Conservation (phyloP, 2,113 vertebrate genomes). For the Chlamydotis undulata region DNA sequence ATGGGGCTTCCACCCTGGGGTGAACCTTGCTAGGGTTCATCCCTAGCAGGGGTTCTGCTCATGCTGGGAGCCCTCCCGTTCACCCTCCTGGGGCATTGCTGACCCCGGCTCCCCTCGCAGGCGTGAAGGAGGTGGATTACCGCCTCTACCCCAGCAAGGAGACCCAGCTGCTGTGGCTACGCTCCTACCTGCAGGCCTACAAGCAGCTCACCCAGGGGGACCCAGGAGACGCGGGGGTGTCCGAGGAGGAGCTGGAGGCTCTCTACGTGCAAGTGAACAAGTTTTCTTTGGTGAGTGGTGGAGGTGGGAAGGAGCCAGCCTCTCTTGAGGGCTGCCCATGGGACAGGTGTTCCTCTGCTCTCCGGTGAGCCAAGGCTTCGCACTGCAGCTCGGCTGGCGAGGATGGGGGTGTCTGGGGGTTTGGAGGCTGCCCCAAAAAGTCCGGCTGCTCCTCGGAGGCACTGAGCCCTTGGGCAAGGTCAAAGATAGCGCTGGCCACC, state of each 20-base stretch:
- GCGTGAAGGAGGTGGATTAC: conserved; percentile 91
- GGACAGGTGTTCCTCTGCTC: not conserved
- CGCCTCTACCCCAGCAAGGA: conserved; percentile 83
- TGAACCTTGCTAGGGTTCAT: no score
- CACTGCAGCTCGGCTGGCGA: fast-evolving
- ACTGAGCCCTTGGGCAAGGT: not conserved
- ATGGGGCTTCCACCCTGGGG: no score
- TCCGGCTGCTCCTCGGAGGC: not conserved
- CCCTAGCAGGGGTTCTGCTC: no score
- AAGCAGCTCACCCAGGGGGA: conserved; percentile 82
- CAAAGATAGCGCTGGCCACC: not conserved
- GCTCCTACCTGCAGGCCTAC: conserved; percentile 88
- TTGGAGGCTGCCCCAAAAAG: not conserved
- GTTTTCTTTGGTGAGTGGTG: conserved; percentile 89
- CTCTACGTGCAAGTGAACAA: conserved; percentile 97
- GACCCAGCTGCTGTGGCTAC: conserved; percentile 90
- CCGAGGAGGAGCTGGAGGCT: conserved; percentile 83
- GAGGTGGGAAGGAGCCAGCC: not conserved
- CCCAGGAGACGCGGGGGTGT: conserved; percentile 74
- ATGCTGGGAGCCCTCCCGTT: no score
- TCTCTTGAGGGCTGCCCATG: fast-evolving
- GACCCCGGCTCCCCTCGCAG: conserved; percentile 60
- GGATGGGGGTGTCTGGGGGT: not conserved
- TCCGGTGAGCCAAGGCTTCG: not conserved
- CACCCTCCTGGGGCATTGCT: not conserved